Conservation (phyloP, 2,113 vertebrate genomes). For the Tretioscincus oriximinensis region DNA sequence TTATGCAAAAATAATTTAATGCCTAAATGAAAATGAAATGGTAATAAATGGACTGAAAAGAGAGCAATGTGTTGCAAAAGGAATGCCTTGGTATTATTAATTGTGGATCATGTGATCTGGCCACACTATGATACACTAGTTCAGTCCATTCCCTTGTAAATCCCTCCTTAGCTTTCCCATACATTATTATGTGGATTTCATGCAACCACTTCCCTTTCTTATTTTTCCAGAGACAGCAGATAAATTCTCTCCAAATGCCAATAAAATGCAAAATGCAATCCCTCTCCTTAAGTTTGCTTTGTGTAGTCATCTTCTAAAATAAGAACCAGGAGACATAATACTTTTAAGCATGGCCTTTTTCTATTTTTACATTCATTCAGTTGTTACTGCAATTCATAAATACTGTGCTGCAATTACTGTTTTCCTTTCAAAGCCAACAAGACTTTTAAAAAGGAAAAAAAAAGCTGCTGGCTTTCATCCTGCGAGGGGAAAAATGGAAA, state of each 20-base stretch:
- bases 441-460: not conserved
- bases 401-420: constrained; percentile 51
- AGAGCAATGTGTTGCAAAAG: constrained; percentile 65
- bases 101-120: constrained; percentile 67
- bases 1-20: constrained; percentile 68
- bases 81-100: constrained; percentile 68
- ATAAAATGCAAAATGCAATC: constrained; percentile 79
- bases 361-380: constrained; percentile 74
- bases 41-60: constrained; percentile 68
- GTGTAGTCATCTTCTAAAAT: constrained; percentile 80
- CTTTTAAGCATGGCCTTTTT: constrained; percentile 60
- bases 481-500: constrained; percentile 41
- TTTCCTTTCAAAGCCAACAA: constrained; percentile 33
- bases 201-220: constrained; percentile 83
- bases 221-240: constrained; percentile 81
- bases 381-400: constrained; percentile 61
- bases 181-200: constrained; percentile 82
- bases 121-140: constrained; percentile 74
- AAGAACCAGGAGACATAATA: constrained; percentile 56
- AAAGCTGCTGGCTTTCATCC: constrained; percentile 38
- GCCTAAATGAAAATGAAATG: constrained; percentile 61
- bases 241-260: constrained; percentile 80
- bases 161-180: constrained; percentile 76
- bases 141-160: constrained; percentile 77
- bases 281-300: constrained; percentile 71